Evolutionary conservation across 2,797 vertebrate genomes (phyloP).

Genomic region (Choloepus didactylus): DNA sequence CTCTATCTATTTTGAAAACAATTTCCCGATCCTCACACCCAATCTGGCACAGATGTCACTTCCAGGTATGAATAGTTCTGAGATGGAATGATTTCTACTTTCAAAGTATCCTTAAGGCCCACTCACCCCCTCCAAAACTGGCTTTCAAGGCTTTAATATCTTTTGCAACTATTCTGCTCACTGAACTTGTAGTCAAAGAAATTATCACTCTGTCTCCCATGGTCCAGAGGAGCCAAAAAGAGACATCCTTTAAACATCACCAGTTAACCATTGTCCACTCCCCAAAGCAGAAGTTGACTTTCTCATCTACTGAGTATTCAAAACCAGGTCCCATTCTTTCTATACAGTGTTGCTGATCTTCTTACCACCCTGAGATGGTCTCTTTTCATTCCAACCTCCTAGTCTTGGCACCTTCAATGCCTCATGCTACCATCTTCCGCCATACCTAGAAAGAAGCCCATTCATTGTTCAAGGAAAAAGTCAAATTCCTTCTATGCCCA

Average conservation of each 20-base stretch:
- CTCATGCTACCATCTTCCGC: background rate
- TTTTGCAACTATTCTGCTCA: background rate
- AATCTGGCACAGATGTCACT: background rate
- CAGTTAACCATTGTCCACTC: background rate
- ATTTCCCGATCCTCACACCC: background rate
- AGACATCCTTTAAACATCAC: background rate
- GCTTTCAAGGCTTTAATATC: background rate
- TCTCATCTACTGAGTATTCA: background rate
- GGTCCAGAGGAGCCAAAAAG: background rate
- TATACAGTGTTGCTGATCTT: background rate
- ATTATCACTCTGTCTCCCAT: background rate
- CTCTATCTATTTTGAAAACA: slow-evolving; percentile 13
- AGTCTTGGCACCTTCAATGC: background rate
- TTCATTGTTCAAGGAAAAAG: background rate
- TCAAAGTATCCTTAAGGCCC: background rate
- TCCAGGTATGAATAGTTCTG: background rate
- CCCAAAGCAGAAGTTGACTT: background rate
- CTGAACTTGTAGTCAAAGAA: background rate
- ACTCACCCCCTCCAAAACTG: background rate
- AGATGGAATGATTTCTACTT: background rate
- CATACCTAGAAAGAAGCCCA: background rate
- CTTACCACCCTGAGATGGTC: background rate
- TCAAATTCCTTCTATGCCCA: background rate
- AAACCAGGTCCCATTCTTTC: background rate
- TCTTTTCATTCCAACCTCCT: background rate